These are phyloP conservation scores for Panthera tigris DNA, from an alignment of 2,113 vertebrate species.

Conservation along the genomic window DNA sequence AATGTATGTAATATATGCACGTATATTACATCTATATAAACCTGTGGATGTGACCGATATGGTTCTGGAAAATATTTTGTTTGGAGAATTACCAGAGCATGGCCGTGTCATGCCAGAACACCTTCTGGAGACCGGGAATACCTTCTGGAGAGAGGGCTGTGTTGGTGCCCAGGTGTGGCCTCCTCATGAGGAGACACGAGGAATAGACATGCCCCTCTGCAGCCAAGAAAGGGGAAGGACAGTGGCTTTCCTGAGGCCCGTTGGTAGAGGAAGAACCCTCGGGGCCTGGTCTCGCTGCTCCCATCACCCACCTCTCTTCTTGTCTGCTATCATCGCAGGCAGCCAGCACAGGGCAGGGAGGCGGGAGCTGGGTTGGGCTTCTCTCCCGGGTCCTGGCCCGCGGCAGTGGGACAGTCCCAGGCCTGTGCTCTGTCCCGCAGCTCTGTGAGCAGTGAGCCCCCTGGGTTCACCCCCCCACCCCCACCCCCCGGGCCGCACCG, in stretches of 20 bases:
- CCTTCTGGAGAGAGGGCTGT: not conserved
- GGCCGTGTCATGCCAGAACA: not conserved
- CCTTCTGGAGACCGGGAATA: not conserved
- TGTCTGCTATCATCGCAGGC: not conserved
- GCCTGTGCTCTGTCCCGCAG: not conserved
- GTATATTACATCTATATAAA: not conserved
- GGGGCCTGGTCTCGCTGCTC: not conserved
- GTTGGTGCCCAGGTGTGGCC: not conserved
- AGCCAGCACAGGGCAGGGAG: not conserved
- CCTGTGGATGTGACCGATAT: not conserved
- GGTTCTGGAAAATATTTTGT: not conserved
- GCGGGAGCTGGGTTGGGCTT: not conserved
- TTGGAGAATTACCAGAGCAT: not conserved
- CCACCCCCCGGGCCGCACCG: not conserved
- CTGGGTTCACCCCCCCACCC: accelerated
- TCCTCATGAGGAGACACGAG: not conserved
- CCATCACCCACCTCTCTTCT: not conserved
- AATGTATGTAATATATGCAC: too few species aligned
- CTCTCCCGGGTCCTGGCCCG: not conserved
- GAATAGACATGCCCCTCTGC: accelerated
- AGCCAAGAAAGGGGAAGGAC: not conserved
- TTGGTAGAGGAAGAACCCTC: too few species aligned
- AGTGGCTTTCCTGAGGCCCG: not conserved
- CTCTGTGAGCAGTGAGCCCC: accelerated
- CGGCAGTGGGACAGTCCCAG: not conserved